Conservation (phyloP, 2,888 invertebrate genomes). For the Drosophila hamatofila region DNA sequence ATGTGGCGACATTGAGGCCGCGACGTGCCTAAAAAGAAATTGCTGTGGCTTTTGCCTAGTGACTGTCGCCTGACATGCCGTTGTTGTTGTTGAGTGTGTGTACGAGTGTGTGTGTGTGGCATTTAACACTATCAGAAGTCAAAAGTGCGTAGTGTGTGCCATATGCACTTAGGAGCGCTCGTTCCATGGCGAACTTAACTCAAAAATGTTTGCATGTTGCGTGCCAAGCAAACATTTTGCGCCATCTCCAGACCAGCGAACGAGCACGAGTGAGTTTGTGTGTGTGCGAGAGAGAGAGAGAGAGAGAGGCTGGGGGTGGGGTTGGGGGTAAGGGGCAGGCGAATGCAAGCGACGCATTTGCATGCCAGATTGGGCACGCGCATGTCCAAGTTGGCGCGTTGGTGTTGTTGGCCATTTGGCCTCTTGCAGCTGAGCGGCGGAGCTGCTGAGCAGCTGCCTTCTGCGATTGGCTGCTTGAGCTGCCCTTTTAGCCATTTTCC, state of each 20-base stretch:
- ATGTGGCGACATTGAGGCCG: constrained; percentile 62
- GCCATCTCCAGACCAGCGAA: constrained; percentile 32
- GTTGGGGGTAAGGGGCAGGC: constrained; percentile 6
- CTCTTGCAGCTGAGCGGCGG: constrained; percentile 41
- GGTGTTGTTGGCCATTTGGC: constrained; percentile 65
- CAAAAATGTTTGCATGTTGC: constrained; percentile 84
- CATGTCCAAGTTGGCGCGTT: constrained; percentile 69
- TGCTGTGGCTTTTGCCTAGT: constrained; percentile 60
- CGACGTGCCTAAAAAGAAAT: constrained; percentile 79
- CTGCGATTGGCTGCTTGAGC: constrained; percentile 72
- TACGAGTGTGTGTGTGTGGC: constrained; percentile 66
- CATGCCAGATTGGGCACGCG: constrained; percentile 80
- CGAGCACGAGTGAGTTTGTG: background rate
- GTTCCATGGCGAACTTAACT: constrained; percentile 59
- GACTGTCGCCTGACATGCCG: constrained; percentile 61
- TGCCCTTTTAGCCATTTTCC: constrained; percentile 65
- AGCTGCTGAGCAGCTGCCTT: constrained; percentile 47
- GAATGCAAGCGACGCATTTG: constrained; percentile 61
- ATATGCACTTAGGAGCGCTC: constrained; percentile 60
- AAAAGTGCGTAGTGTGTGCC: constrained; percentile 73
- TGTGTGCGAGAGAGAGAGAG: background rate
- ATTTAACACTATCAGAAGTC: constrained; percentile 80
- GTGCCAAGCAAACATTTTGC: constrained; percentile 84
- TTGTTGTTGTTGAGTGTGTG: constrained; percentile 23
- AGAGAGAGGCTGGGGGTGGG: background rate